Evolutionary conservation across 2,113 vertebrate species (phyloP).

Genomic region (Progne subis): DNA sequence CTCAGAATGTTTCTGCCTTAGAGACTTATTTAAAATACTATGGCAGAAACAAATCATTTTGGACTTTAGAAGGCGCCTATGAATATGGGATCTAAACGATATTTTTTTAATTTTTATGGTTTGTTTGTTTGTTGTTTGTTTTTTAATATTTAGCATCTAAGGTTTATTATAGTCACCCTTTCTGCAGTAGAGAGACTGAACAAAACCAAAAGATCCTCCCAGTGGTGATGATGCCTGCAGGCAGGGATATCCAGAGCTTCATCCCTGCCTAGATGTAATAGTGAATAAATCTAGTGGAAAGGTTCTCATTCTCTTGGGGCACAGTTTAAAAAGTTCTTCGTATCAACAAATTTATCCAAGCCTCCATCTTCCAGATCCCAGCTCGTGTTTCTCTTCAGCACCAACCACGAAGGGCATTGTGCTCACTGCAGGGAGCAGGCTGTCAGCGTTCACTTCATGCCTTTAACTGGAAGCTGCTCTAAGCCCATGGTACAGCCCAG

Average conservation of each 20-base stretch:
- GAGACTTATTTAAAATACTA: background rate
- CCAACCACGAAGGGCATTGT: accelerated
- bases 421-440: accelerated
- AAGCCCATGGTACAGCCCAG: background rate
- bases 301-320: background rate
- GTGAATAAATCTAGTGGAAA: background rate
- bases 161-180: background rate
- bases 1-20: background rate
- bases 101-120: accelerated
- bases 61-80: background rate
- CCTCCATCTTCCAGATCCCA: background rate
- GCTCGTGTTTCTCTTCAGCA: background rate
- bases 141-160: background rate
- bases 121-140: background rate
- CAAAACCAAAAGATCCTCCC: background rate
- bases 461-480: background rate
- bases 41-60: background rate
- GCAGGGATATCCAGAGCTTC: background rate
- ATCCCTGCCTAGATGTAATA: background rate
- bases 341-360: accelerated
- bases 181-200: background rate
- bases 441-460: accelerated
- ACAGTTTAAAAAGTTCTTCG: background rate
- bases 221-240: background rate
- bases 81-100: background rate